Conservation (phyloP, 2,113 vertebrate species). For the Anhinga rufa region DNA sequence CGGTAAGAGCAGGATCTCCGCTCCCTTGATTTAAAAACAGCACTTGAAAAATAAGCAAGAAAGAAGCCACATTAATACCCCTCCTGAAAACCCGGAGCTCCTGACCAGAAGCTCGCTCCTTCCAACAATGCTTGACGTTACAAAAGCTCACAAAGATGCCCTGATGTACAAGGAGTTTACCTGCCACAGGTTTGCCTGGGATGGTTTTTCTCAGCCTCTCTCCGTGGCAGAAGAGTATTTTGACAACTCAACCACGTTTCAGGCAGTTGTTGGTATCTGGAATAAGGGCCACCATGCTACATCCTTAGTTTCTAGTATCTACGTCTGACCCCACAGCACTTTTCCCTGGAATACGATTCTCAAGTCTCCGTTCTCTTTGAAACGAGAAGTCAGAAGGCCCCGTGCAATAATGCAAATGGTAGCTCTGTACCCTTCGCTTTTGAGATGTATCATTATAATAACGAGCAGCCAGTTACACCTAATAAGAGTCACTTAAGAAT, state of each 20-base stretch:
- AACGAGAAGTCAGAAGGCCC: not conserved
- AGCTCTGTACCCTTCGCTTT: not conserved
- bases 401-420: accelerated
- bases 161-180: not conserved
- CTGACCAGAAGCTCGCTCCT: not conserved
- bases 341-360: not conserved
- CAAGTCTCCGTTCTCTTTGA: not conserved
- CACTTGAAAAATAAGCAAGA: not conserved
- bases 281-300: not conserved
- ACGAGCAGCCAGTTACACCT: not conserved
- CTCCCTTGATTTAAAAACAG: not conserved
- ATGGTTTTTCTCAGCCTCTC: not conserved
- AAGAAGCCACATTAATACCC: not conserved
- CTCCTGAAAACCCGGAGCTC: not conserved
- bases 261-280: too few species aligned
- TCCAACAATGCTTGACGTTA: not conserved
- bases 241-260: not conserved
- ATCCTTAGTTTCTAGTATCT: not conserved
- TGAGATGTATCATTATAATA: accelerated
- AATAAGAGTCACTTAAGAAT: not conserved
- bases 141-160: not conserved
- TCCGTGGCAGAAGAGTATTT: not conserved
- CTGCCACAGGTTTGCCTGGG: not conserved
- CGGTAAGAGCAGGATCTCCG: not conserved
- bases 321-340: not conserved